Evolutionary conservation across 2,113 vertebrate genomes (phyloP).

Genomic region (Cyrtonyx montezumae): DNA sequence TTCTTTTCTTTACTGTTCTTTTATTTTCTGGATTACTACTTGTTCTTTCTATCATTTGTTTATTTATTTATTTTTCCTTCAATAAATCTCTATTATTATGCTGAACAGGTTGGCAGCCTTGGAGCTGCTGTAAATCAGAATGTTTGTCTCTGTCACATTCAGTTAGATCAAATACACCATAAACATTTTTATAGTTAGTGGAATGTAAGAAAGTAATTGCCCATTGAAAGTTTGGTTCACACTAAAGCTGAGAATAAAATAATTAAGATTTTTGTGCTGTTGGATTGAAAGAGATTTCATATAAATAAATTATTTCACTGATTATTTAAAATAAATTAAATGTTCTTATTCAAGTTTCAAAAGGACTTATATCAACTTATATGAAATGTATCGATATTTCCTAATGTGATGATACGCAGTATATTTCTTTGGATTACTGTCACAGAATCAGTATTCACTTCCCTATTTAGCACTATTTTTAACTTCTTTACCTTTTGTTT

Average conservation of each 20-base stretch:
- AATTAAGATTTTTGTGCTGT: neutral
- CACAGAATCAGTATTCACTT: neutral
- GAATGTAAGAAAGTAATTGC: neutral
- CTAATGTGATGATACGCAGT: neutral
- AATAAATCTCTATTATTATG: neutral
- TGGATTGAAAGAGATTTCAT: rapidly evolving
- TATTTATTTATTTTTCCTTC: neutral
- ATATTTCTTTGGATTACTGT: neutral
- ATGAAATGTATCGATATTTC: neutral
- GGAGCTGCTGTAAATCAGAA: neutral
- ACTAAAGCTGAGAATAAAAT: neutral
- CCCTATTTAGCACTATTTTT: neutral
- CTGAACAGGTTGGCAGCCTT: neutral
- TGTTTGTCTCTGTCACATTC: neutral
- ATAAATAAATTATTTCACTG: neutral
- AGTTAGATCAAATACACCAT: neutral
- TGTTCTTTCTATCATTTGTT: too few relatives aligned
- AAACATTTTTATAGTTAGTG: neutral
- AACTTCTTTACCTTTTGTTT: neutral
- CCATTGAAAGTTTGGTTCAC: neutral
- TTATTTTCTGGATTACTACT: neutral
- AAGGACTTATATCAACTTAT: neutral
- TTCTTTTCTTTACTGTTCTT: neutral
- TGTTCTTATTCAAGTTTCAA: neutral
- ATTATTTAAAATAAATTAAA: neutral